These are phyloP conservation scores for Amphimedon queenslandica DNA, from an alignment of 37 sponge, comb jelly and placozoan genomes.

Conservation along the genomic window DNA sequence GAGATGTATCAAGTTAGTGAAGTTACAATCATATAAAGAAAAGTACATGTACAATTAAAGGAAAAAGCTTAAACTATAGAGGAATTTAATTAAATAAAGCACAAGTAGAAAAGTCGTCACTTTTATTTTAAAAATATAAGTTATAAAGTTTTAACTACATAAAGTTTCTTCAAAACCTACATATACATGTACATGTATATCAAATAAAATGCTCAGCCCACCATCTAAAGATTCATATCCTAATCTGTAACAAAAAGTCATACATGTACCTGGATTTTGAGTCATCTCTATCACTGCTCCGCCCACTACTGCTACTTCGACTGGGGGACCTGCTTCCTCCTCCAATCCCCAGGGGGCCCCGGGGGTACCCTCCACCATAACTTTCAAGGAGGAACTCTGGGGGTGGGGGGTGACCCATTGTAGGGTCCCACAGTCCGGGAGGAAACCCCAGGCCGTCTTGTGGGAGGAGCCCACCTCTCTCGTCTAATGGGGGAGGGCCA, in stretches of 20 bases:
- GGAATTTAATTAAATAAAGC: too few relatives aligned
- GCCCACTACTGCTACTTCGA: slow-evolving; percentile 26
- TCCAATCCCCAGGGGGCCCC: background rate
- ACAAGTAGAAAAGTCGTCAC: too few relatives aligned
- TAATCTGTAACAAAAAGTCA: too few relatives aligned
- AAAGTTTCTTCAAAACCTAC: too few relatives aligned
- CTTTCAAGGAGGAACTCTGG: slow-evolving; percentile 42
- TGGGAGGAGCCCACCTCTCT: slow-evolving; percentile 24
- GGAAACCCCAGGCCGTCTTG: slow-evolving; percentile 38
- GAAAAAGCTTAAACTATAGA: too few relatives aligned
- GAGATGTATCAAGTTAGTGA: background rate
- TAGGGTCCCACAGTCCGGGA: slow-evolving; percentile 57
- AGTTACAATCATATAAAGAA: background rate
- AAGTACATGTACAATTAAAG: background rate
- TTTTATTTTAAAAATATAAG: too few relatives aligned
- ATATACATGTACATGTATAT: too few relatives aligned
- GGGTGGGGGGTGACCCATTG: slow-evolving; percentile 63
- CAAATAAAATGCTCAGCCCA: too few relatives aligned
- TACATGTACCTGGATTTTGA: too few relatives aligned
- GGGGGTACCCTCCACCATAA: slow-evolving; percentile 10
- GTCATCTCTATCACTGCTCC: too few relatives aligned
- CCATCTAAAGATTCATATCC: too few relatives aligned
- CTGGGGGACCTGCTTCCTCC: slow-evolving; percentile 38
- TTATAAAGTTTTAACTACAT: too few relatives aligned
- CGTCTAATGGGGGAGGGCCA: slow-evolving; percentile 37